Evolutionary conservation across 2,797 vertebrate species (phyloP), one percentile per base, ranked within the genome.

Genomic region (Miichthys miiuy): DNA sequence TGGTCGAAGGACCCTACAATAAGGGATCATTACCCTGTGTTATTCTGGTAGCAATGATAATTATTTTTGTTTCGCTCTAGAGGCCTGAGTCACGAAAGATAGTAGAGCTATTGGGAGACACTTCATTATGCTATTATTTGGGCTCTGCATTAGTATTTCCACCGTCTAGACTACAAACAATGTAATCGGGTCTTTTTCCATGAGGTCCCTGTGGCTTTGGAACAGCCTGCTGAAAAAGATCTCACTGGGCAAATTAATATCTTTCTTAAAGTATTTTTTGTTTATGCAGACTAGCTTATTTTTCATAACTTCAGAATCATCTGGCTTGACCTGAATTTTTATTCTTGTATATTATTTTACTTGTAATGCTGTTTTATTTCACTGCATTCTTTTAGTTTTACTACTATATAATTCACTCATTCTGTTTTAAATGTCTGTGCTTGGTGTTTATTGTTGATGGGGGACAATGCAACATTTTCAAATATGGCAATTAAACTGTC

Each of bases 51-150:
- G 67, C 42, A 5, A 66, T 79, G 74, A 67, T 76, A 69, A 72
- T 80, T 42, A 68, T 83, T 77, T 85, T 77, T 81, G 55, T 86
- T 79, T 85, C 8, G 8, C 72, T 75, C 61, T 58, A 64, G 65
- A 42, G 13, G 60, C 27, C 27, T n/a, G 30, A 82, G 72, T 70
- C 70, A 55, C 55, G 69, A 47, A 79, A 76, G 41, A 72, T 46
- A 20, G 34, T 14, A 3, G n/a, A 73, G 62, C 56, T 51, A 38
- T 50, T 63, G 54, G 68, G 48, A 87, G 44, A 30, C 12, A 63
- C 54, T 77, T 85, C 21, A 79, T 85, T 78, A 61, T 73, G 38
- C 16, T 54, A 25, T 81, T 79, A 71, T 78, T 72, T 70, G 48
- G 54, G 63, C 57, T 79, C 67, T 81, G 76, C 50, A 23, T 77